A percentile compares a stretch with the other conserved stretches of the same genome.
Evolutionary conservation across 2,888 invertebrate genomes (phyloP).

Genomic region (Gibbula magus): DNA sequence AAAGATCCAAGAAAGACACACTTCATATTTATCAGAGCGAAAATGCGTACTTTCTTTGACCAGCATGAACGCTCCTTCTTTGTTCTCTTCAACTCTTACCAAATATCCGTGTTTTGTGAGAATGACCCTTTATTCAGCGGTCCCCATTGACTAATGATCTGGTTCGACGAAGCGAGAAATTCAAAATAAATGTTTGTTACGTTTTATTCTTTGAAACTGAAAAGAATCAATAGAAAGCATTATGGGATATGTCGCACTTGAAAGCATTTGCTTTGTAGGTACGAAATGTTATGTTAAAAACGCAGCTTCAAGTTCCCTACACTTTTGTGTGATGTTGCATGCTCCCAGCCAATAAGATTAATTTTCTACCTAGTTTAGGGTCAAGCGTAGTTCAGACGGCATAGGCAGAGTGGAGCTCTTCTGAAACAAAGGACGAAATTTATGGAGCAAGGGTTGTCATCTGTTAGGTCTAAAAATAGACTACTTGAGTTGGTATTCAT

Average conservation of each 20-base stretch:
- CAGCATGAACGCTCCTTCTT: too few species aligned
- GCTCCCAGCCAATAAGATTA: constrained; percentile 4
- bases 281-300: neutral
- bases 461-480: neutral
- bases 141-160: neutral
- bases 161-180: constrained; percentile 19
- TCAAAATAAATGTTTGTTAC: constrained; percentile 24
- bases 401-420: neutral
- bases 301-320: neutral
- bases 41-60: too few species aligned
- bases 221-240: constrained; percentile 18
- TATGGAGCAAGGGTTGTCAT: neutral
- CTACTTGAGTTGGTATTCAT: neutral
- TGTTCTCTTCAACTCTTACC: too few species aligned
- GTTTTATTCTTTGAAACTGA: constrained; percentile 18
- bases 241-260: constrained; percentile 13
- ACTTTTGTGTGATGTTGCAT: constrained; percentile 10
- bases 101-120: too few species aligned
- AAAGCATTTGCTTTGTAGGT: neutral
- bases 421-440: neutral
- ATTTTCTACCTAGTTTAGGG: constrained; percentile 15
- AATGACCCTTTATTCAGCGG: too few species aligned
- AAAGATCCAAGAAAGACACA: too few species aligned
- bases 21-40: neutral
- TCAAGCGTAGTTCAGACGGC: neutral